Evolutionary conservation across 2,888 invertebrate species (phyloP).

Genomic region (Dioctria linearis): DNA sequence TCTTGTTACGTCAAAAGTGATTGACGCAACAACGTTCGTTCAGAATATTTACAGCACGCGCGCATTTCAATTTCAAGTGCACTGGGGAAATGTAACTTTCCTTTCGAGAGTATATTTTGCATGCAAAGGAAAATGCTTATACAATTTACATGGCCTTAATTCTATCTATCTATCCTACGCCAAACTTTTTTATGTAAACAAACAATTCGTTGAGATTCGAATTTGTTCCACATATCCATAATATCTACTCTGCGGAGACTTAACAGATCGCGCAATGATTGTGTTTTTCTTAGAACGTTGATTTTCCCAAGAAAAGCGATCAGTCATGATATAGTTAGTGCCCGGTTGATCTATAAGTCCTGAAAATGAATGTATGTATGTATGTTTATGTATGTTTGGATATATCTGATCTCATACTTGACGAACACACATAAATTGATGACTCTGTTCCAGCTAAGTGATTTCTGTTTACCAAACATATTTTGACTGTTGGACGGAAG

Average conservation of each 20-base stretch:
- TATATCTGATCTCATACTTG: slow-evolving; percentile 45
- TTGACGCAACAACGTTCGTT: not conserved
- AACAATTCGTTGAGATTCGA: slow-evolving; percentile 1
- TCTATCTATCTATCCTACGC: not conserved
- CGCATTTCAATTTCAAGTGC: slow-evolving; percentile 32
- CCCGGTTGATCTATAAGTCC: slow-evolving; percentile 16
- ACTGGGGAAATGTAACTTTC: slow-evolving; percentile 34
- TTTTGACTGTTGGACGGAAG: slow-evolving; percentile 31
- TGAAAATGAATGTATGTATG: not conserved
- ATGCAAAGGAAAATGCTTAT: not conserved
- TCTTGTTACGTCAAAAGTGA: slow-evolving; percentile 37
- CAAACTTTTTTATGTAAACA: slow-evolving; percentile 21
- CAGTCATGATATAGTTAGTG: not conserved
- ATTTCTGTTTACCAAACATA: slow-evolving; percentile 55
- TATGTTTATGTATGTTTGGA: no score
- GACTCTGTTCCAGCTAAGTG: slow-evolving; percentile 55
- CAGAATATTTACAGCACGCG: slow-evolving; percentile 25
- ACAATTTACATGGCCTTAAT: slow-evolving; percentile 41
- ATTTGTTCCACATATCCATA: slow-evolving; percentile 32
- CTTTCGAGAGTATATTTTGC: not conserved
- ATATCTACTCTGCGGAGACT: slow-evolving; percentile 8
- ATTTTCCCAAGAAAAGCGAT: not conserved
- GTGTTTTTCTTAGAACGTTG: slow-evolving; percentile 15
- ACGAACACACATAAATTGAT: slow-evolving; percentile 42
- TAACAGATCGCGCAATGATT: slow-evolving; percentile 28